These are phyloP conservation scores for Linnaemya tessellans DNA, from an alignment of 2,888 invertebrate genomes.

Conservation along the genomic window DNA sequence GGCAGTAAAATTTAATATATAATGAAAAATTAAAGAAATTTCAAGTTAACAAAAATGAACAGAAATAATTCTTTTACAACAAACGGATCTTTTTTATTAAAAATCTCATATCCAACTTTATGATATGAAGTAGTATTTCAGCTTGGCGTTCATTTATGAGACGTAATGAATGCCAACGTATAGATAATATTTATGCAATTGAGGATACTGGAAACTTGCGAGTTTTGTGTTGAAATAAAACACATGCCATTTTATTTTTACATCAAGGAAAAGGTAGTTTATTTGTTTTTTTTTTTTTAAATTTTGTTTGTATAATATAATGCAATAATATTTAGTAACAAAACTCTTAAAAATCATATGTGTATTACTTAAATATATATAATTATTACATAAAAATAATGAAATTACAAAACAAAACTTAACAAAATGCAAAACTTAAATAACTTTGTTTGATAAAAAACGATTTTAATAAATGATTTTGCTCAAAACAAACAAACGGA, in stretches of 20 bases:
- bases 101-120: too few species aligned
- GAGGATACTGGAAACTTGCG: background rate
- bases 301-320: slow-evolving; percentile 46
- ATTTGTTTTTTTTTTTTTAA: slow-evolving; percentile 56
- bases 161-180: too few species aligned
- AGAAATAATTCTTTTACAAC: too few species aligned
- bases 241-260: slow-evolving; percentile 45
- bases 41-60: too few species aligned
- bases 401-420: slow-evolving; percentile 41
- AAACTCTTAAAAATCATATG: background rate
- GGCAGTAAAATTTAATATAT: too few species aligned
- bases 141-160: too few species aligned
- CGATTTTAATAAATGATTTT: background rate
- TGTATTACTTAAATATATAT: slow-evolving; percentile 7
- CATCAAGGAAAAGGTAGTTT: slow-evolving; percentile 65
- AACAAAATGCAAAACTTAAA: slow-evolving; percentile 20
- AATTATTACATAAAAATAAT: background rate
- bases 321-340: slow-evolving; percentile 48
- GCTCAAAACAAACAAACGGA: background rate
- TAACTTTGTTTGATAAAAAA: slow-evolving; percentile 13
- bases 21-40: too few species aligned
- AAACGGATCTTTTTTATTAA: too few species aligned
- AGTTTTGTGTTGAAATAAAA: slow-evolving; percentile 42
- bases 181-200: too few species aligned
- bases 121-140: too few species aligned